These are phyloP conservation scores for Strix uralensis DNA, from an alignment of 2,113 vertebrate genomes.

Conservation along the genomic window DNA sequence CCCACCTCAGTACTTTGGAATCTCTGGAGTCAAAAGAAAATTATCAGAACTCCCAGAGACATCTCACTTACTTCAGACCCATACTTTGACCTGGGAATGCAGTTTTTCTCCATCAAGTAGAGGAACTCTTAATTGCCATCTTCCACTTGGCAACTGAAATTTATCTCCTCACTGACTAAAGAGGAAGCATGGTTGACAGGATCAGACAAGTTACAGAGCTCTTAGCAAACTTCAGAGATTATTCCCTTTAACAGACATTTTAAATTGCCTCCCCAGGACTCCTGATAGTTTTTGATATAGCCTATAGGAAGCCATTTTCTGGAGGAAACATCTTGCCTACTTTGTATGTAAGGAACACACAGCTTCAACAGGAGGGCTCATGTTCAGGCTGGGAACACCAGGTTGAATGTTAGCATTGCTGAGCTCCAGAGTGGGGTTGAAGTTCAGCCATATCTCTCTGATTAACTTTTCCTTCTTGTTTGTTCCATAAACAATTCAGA, in stretches of 20 bases:
- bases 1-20: neutral
- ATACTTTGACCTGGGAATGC: neutral
- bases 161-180: neutral
- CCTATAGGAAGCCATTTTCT: neutral
- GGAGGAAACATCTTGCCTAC: neutral
- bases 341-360: neutral
- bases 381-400: fast-evolving
- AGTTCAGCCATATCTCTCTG: neutral
- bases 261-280: neutral
- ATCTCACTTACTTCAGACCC: neutral
- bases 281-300: neutral
- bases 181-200: neutral
- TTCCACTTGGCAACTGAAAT: neutral
- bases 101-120: neutral
- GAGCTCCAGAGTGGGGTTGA: neutral
- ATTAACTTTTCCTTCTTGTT: neutral
- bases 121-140: neutral
- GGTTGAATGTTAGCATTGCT: neutral
- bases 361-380: neutral
- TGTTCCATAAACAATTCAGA: neutral
- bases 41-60: neutral
- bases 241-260: neutral
- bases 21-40: neutral
- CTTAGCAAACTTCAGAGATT: neutral
- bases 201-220: neutral